Evolutionary conservation across 1,140 invertebrate species (phyloP).

Genomic region (Drosophila grimshawi): DNA sequence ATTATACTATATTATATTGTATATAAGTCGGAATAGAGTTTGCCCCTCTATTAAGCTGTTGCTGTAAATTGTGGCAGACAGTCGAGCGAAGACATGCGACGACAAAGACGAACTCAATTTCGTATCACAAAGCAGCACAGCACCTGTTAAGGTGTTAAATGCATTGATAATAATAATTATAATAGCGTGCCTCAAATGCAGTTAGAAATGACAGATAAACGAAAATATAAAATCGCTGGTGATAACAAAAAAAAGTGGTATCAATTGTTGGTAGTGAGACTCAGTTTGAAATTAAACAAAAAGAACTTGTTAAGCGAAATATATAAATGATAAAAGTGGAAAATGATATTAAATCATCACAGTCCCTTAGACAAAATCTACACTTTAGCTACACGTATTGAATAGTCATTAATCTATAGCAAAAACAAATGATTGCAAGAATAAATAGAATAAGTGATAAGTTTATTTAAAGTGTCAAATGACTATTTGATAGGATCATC

Average conservation of each 20-base stretch:
- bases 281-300: no score
- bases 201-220: background rate
- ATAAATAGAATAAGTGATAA: background rate
- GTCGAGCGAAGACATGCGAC: constrained; percentile 5
- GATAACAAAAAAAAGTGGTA: background rate
- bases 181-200: constrained; percentile 6
- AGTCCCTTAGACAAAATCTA: no score
- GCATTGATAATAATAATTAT: constrained; percentile 21
- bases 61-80: constrained; percentile 23
- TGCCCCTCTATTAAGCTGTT: constrained; percentile 13
- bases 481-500: background rate
- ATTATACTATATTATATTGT: constrained; percentile 29
- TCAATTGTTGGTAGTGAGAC: no score
- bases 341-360: no score
- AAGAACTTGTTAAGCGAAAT: no score
- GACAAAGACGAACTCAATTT: background rate
- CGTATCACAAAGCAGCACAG: background rate
- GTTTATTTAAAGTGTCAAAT: constrained; percentile 8
- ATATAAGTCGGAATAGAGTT: constrained; percentile 17
- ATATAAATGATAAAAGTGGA: background rate
- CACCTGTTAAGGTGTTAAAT: constrained; percentile 26
- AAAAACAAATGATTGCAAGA: background rate
- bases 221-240: background rate
- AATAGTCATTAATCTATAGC: background rate
- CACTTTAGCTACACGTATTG: no score